These are phyloP conservation scores for Lycaon pictus DNA, from an alignment of 2,113 vertebrate species.

Conservation along the genomic window DNA sequence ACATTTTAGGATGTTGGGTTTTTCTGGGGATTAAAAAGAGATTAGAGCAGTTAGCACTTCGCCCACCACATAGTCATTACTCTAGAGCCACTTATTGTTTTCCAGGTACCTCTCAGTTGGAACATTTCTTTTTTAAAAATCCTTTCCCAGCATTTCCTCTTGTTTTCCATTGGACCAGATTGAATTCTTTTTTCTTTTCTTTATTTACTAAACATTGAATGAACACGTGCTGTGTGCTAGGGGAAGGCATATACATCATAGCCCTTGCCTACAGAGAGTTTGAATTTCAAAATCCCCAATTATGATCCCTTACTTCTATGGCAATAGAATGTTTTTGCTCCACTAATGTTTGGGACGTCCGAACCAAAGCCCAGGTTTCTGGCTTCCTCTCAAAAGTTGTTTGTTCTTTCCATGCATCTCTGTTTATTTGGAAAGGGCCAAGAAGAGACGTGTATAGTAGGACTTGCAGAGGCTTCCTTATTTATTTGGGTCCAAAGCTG, in stretches of 20 bases:
- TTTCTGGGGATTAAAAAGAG: conserved; percentile 10
- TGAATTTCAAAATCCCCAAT: neutral
- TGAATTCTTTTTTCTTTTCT: neutral
- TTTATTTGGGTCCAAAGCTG: neutral
- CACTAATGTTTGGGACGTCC: neutral
- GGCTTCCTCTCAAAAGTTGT: neutral
- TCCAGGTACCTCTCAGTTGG: neutral
- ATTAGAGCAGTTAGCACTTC: neutral
- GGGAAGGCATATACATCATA: neutral
- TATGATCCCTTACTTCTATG: neutral
- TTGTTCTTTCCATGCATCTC: neutral
- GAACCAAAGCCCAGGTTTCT: neutral
- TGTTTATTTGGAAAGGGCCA: neutral
- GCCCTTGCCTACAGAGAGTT: neutral
- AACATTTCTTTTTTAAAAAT: neutral
- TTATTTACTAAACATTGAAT: neutral
- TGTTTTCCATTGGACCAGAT: neutral
- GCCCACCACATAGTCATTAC: neutral
- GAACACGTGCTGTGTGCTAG: neutral
- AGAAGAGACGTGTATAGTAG: no score
- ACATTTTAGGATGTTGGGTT: neutral
- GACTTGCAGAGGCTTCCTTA: neutral
- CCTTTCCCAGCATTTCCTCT: neutral
- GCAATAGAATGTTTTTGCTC: neutral
- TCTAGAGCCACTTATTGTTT: neutral